Conservation (phyloP, 2,113 vertebrate genomes). For the Apeltes quadracus region DNA sequence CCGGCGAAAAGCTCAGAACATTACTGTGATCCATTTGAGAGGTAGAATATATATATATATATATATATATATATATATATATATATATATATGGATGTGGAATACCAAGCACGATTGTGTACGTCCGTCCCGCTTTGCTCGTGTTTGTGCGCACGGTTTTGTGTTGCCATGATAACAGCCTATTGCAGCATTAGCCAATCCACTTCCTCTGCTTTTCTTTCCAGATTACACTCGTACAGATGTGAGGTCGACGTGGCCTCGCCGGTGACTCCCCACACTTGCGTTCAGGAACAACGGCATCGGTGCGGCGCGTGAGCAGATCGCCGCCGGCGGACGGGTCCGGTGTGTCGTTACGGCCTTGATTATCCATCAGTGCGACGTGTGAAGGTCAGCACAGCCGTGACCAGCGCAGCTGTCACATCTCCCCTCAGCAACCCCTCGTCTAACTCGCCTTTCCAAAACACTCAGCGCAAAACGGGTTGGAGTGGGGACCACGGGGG, state of each 20-base stretch:
- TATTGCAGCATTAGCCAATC: slow-evolving; percentile 61
- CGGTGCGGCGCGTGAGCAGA: slow-evolving; percentile 46
- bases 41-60: slow-evolving; percentile 41
- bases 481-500: slow-evolving; percentile 44
- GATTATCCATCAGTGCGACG: slow-evolving; percentile 76
- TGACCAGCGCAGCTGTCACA: slow-evolving; percentile 81
- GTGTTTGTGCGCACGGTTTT: slow-evolving; percentile 47
- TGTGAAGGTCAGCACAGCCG: slow-evolving; percentile 80
- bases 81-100: slow-evolving; percentile 16
- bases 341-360: slow-evolving; percentile 72
- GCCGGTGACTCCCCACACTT: slow-evolving; percentile 20
- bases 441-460: slow-evolving; percentile 71
- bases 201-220: slow-evolving; percentile 63
- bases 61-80: slow-evolving; percentile 15
- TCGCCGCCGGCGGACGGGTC: slow-evolving; percentile 53
- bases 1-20: slow-evolving; percentile 66
- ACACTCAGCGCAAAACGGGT: slow-evolving; percentile 64
- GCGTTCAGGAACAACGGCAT: slow-evolving; percentile 38
- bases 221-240: slow-evolving; percentile 44
- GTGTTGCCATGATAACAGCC: slow-evolving; percentile 73
- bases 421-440: slow-evolving; percentile 66
- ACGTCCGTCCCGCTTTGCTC: slow-evolving; percentile 20
- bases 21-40: slow-evolving; percentile 70
- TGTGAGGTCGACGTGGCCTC: slow-evolving; percentile 26
- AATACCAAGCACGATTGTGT: slow-evolving; percentile 42